phyloP scores from a whole-genome alignment of 2,113 vertebrate species.

The Dipodomys merriami region DNA sequence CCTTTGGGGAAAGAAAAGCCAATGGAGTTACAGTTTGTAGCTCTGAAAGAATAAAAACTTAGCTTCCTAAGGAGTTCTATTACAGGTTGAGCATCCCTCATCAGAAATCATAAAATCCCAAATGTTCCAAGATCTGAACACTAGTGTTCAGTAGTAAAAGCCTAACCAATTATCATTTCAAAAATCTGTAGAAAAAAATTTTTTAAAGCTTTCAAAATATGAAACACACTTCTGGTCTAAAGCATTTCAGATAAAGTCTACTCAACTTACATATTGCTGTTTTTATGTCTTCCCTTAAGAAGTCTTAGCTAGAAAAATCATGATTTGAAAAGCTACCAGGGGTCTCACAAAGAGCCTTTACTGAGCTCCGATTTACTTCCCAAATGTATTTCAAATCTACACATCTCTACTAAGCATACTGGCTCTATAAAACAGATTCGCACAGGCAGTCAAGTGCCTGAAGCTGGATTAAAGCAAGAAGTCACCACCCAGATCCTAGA shows the following conservation, averaged over 20 bases:
- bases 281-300: background rate
- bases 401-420: no score
- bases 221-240: background rate
- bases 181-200: background rate
- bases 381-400: background rate
- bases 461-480: background rate
- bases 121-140: background rate
- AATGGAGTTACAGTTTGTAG: background rate
- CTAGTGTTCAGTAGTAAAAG: background rate
- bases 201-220: background rate
- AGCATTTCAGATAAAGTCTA: background rate
- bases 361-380: background rate
- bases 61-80: background rate
- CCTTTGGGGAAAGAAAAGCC: background rate
- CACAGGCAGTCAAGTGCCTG: background rate
- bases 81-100: no score
- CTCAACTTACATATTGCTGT: background rate
- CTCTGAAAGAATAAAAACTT: conserved; percentile 17
- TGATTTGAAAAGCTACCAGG: background rate
- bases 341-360: background rate
- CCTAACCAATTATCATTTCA: background rate
- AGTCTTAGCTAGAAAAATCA: background rate
- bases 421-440: background rate
- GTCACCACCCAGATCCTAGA: background rate
- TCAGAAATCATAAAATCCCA: background rate